These are phyloP conservation scores for Cyanoliseus patagonus DNA, from an alignment of 2,113 vertebrate species.

Conservation along the genomic window DNA sequence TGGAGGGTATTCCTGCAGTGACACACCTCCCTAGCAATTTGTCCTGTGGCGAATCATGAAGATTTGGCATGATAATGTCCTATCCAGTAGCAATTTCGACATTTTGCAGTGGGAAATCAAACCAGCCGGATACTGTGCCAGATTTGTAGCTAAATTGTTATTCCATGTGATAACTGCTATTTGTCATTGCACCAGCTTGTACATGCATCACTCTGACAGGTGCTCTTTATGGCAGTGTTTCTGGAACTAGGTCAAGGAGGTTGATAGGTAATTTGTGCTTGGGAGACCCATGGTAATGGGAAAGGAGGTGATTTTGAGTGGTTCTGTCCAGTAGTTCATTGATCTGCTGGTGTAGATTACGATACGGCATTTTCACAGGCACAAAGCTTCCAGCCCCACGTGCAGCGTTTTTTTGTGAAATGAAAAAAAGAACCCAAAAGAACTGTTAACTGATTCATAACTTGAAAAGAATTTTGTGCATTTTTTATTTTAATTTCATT, in stretches of 20 bases:
- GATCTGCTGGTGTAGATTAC: background rate
- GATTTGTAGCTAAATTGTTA: slow-evolving; percentile 28
- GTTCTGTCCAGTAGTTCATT: slow-evolving; percentile 46
- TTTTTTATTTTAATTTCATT: background rate
- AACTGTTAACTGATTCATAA: background rate
- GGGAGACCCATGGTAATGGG: slow-evolving; percentile 46
- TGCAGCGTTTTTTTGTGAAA: accelerated
- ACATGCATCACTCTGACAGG: slow-evolving; percentile 53
- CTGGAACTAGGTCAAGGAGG: slow-evolving; percentile 28
- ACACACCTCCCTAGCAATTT: background rate
- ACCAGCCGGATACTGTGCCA: background rate
- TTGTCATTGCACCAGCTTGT: background rate
- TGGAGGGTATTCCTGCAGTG: background rate
- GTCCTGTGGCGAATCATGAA: background rate
- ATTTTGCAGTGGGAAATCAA: background rate
- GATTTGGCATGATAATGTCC: background rate
- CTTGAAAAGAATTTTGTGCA: background rate
- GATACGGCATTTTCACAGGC: background rate
- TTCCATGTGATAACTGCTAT: slow-evolving; percentile 27
- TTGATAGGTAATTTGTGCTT: slow-evolving; percentile 45
- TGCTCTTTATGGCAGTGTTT: background rate
- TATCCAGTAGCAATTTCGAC: background rate
- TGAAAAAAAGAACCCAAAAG: background rate
- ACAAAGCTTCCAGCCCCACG: background rate
- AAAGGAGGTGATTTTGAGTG: slow-evolving; percentile 28